Evolutionary conservation across 2,113 vertebrate species (phyloP).

Genomic region (Irena cyanogastra): DNA sequence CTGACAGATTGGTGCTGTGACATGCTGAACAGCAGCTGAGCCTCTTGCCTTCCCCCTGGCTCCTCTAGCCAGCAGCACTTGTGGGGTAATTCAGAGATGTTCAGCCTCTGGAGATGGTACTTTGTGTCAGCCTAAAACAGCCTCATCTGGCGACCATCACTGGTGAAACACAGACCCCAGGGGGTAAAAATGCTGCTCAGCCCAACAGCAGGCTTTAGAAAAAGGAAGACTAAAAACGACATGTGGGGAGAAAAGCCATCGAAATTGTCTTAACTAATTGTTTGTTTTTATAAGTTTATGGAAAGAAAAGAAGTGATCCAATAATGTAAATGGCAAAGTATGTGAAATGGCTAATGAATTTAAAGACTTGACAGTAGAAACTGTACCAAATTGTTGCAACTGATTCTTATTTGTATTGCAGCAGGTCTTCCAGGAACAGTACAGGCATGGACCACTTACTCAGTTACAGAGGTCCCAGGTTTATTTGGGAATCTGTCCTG

Average conservation of each 20-base stretch:
- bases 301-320: neutral
- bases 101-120: neutral
- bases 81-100: neutral
- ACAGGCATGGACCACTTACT: neutral
- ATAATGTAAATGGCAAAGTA: neutral
- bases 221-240: neutral
- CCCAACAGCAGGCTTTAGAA: neutral
- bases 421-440: neutral
- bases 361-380: neutral
- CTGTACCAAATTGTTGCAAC: neutral
- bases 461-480: neutral
- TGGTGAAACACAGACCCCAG: neutral
- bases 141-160: slow-evolving; percentile 32
- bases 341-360: neutral
- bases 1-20: neutral
- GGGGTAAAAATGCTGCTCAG: neutral
- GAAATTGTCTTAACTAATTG: slow-evolving; percentile 33
- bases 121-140: neutral
- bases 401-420: neutral
- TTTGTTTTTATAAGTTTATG: neutral
- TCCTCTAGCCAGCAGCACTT: neutral
- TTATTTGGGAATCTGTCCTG: neutral
- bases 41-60: neutral
- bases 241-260: neutral
- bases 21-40: neutral